A percentile compares a stretch with the other conserved stretches of the same genome.
Conservation (phyloP, 2,888 invertebrate species). For the Phengaris alcon region DNA sequence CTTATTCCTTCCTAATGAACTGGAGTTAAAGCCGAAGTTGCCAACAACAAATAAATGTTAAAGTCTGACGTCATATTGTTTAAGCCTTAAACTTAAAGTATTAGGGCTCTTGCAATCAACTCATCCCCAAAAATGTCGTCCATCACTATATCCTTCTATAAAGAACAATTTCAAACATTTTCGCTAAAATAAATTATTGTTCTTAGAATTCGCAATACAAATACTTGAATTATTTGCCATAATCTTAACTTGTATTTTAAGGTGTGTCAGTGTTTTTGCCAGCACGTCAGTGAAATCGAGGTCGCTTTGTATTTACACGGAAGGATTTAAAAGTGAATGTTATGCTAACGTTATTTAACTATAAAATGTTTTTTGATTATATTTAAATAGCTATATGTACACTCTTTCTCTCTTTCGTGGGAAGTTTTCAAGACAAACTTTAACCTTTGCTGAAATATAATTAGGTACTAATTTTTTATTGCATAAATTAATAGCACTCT, state of each 20-base stretch:
- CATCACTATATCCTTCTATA: no score
- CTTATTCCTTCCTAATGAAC: not conserved
- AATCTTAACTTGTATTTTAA: constrained; percentile 14
- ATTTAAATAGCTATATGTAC: not conserved
- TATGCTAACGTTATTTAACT: constrained; percentile 12
- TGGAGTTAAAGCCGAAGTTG: no score
- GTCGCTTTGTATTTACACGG: constrained; percentile 24
- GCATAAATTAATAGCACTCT: no score
- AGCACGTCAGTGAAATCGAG: constrained; percentile 25
- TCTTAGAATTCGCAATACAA: constrained; percentile 5
- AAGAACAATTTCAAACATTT: not conserved
- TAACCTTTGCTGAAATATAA: no score
- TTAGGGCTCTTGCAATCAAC: no score
- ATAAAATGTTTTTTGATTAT: not conserved
- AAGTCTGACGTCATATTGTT: no score
- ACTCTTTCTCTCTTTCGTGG: no score
- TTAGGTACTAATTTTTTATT: no score
- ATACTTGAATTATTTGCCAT: not conserved
- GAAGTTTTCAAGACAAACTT: no score
- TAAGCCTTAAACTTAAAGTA: no score
- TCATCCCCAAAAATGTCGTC: no score
- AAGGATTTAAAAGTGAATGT: constrained; percentile 26
- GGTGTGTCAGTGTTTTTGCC: constrained; percentile 25
- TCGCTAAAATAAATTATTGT: constrained; percentile 4
- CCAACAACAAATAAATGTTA: no score